Evolutionary conservation across 2,113 vertebrate genomes (phyloP), one percentile per base, ranked within the genome.

Genomic region (Serilophus lunatus): DNA sequence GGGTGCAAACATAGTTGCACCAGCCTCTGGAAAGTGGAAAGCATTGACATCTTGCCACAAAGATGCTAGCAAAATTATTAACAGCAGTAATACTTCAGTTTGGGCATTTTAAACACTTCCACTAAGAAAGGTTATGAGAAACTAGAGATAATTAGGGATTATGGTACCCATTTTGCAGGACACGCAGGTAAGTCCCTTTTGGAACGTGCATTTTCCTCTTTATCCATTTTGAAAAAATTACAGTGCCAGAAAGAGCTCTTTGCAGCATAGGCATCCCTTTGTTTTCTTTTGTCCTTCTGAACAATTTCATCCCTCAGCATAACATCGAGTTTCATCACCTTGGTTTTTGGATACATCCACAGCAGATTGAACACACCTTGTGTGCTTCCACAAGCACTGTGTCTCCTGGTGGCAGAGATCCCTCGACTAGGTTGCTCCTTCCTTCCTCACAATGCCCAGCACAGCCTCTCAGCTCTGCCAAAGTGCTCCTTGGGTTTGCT

Each of bases 291-390:
- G 16, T 42, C 35, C 50, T 72, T 83, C 31, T 61, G 8, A 87
- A 60, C 9, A 40, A 54, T 20, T 77, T 63, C 40, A 91, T 44
- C 18, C 50, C 47, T 40, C 5, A 1, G 26, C 54, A 22, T 20
- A 54, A 82, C 22, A 36, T 3, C 3, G 1, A 4, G 24, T 66
- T 78, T 81, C 0, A 0, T 36, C 23, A 18, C 36, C 29, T 36
- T 13, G 33, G 16, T 61, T 57, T 25, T 47, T 23, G 57, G 88
- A 54, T 10, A 56, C 8, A 36, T 6, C 28, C 1, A 0, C 4
- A 49, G 40, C 7, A 7, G 14, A 54, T 12, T 0, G 0, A 84
- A 79, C 53, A 45, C 0, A 3, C 10, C 18, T 40, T 24, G 22
- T 17, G 38, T 36, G 40, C n/a, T 70, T 33, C 42, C 64, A 25